phyloP scores from a whole-genome alignment of 37 sponge, comb jelly and placozoan species.

The Beroe forskalii region DNA sequence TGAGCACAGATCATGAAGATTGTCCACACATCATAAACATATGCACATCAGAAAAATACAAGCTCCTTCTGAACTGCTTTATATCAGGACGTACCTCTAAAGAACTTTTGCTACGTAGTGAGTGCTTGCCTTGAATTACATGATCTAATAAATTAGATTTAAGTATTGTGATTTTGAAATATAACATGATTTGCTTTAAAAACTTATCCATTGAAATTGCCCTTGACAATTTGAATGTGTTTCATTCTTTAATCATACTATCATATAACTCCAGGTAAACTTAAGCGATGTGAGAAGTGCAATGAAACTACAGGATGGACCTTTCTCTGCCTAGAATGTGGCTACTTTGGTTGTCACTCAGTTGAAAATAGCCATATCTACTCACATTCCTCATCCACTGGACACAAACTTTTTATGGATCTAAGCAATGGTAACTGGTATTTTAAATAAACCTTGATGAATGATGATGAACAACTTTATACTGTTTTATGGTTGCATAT shows the following conservation, averaged over 20 bases:
- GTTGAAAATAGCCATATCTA: constrained; percentile 4
- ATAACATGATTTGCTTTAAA: too few relatives aligned
- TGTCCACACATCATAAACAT: constrained; percentile 23
- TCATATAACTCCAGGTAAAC: constrained; percentile 60
- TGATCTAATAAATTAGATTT: too few relatives aligned
- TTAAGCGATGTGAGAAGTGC: not conserved
- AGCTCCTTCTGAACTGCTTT: constrained; percentile 50
- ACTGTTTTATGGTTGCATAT: not conserved
- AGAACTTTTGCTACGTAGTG: constrained; percentile 24
- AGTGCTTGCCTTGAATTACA: not conserved
- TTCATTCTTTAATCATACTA: too few relatives aligned
- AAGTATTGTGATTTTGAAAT: too few relatives aligned
- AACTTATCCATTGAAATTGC: too few relatives aligned
- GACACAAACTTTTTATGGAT: constrained; percentile 51
- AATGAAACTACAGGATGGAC: not conserved
- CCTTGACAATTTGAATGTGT: too few relatives aligned
- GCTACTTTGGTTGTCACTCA: constrained; percentile 55
- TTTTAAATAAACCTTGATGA: not conserved
- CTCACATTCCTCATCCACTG: constrained; percentile 13
- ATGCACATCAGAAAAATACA: constrained; percentile 57
- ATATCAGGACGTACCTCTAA: constrained; percentile 21
- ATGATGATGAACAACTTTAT: not conserved
- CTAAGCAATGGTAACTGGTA: constrained; percentile 16
- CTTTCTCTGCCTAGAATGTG: constrained; percentile 57
- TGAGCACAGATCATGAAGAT: constrained; percentile 23